These are phyloP conservation scores for Zaprionus nigranus DNA, from an alignment of 1,140 invertebrate species.

Conservation along the genomic window DNA sequence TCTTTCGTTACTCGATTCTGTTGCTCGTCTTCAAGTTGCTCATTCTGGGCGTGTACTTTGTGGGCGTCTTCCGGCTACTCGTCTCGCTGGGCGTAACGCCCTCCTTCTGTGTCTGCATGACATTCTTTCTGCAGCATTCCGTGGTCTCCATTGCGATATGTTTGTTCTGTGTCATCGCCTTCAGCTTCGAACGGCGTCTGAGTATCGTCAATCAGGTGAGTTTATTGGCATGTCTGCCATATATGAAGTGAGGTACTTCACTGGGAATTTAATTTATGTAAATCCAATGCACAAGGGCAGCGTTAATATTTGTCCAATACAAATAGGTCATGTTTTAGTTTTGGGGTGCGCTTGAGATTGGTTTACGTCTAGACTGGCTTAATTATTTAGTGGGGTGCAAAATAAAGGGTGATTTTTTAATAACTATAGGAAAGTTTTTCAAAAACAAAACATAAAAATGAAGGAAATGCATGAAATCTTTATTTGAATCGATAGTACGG, in stretches of 20 bases:
- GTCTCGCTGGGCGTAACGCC: conserved; percentile 69
- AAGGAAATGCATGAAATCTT: too few relatives aligned
- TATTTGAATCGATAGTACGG: too few relatives aligned
- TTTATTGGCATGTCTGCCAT: not conserved
- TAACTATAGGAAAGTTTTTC: too few relatives aligned
- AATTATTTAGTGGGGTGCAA: not conserved
- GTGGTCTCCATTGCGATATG: conserved; percentile 76
- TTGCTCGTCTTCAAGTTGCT: conserved; percentile 67
- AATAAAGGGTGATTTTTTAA: too few relatives aligned
- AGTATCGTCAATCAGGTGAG: conserved; percentile 78
- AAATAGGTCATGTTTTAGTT: not conserved
- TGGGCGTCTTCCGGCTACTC: conserved; percentile 69
- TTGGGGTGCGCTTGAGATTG: not conserved
- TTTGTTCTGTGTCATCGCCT: conserved; percentile 75
- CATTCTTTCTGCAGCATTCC: conserved; percentile 74
- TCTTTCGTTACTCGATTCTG: conserved; percentile 67
- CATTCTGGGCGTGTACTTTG: conserved; percentile 70
- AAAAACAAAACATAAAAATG: too few relatives aligned
- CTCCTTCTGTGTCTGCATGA: conserved; percentile 75
- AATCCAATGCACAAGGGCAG: conserved; percentile 18
- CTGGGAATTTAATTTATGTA: conserved; percentile 49
- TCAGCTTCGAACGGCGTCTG: conserved; percentile 70
- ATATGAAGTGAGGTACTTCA: too few relatives aligned
- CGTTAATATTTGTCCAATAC: not conserved
- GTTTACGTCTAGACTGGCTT: conserved; percentile 32